Evolutionary conservation across 1,140 invertebrate species (phyloP).

Genomic region (Diorhabda sublineata): DNA sequence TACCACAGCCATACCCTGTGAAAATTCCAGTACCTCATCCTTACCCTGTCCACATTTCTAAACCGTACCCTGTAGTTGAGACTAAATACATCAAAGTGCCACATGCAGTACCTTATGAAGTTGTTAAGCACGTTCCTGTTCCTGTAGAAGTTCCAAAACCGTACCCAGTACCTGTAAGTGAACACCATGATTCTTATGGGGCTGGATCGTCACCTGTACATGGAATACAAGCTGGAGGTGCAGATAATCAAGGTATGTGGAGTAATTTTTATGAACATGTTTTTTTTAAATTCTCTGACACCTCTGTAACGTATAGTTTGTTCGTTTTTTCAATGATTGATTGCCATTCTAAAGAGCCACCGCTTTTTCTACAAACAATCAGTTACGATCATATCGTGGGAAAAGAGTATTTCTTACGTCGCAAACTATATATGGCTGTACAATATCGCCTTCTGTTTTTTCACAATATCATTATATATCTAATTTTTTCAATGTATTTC

Average conservation of each 20-base stretch:
- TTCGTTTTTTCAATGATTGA: no score
- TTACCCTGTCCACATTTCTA: conserved; percentile 39
- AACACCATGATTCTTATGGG: conserved; percentile 1
- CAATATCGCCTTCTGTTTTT: no score
- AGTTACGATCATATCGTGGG: no score
- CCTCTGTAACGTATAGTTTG: no score
- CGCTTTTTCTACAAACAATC: no score
- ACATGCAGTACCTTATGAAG: conserved; percentile 36
- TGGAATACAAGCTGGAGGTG: neutral
- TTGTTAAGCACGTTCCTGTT: conserved; percentile 36
- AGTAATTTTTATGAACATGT: neutral
- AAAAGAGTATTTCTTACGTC: no score
- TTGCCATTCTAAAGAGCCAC: no score
- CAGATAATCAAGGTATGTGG: neutral
- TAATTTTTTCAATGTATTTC: no score
- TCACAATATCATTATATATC: no score
- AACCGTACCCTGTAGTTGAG: conserved; percentile 36
- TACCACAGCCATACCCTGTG: conserved; percentile 41
- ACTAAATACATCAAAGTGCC: conserved; percentile 38
- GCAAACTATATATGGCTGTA: no score
- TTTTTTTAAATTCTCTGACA: neutral
- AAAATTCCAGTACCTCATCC: conserved; percentile 40
- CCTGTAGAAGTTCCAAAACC: conserved; percentile 43
- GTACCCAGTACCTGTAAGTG: conserved; percentile 36
- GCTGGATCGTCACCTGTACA: conserved; percentile 2